Evolutionary conservation across 1,140 invertebrate species (phyloP).

Genomic region (Plectrocnemia conspersa): DNA sequence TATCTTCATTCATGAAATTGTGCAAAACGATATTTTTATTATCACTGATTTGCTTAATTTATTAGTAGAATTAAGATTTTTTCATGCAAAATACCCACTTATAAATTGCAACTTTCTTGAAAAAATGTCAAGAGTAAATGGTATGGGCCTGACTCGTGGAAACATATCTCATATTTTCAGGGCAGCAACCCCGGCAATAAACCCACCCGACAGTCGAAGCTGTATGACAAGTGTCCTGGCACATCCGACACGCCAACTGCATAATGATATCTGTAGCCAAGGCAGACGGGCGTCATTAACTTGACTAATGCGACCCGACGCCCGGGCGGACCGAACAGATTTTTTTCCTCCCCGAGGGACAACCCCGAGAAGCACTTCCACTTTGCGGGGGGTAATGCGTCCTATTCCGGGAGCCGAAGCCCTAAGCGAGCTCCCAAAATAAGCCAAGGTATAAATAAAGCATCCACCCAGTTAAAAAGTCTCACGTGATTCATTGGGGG

Average conservation of each 20-base stretch:
- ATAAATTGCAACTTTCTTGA: too few species aligned
- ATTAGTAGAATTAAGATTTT: too few species aligned
- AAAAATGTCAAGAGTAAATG: too few species aligned
- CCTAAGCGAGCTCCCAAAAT: background rate
- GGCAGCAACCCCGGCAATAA: too few species aligned
- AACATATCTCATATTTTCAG: too few species aligned
- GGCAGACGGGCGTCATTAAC: conserved; percentile 20
- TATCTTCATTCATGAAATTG: too few species aligned
- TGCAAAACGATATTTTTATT: too few species aligned
- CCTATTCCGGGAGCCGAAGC: background rate
- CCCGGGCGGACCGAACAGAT: background rate
- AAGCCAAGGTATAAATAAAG: conserved; percentile 1
- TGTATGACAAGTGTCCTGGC: conserved; percentile 21
- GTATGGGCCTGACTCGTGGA: too few species aligned
- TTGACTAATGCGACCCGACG: conserved; percentile 22
- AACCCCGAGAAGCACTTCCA: background rate
- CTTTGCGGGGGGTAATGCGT: conserved; percentile 11
- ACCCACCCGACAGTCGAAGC: too few species aligned
- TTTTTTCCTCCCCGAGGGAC: conserved; percentile 8
- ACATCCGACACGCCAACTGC: conserved; percentile 19
- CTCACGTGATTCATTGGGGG: conserved; percentile 2
- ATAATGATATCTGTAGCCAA: conserved; percentile 14
- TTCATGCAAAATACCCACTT: too few species aligned
- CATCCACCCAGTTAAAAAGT: conserved; percentile 5
- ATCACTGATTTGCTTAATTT: too few species aligned